A percentile compares a stretch with the other conserved stretches of the same genome.
These are phyloP conservation scores for Amphimedon queenslandica DNA, from an alignment of 37 sponge, comb jelly and placozoan genomes.

Conservation along the genomic window DNA sequence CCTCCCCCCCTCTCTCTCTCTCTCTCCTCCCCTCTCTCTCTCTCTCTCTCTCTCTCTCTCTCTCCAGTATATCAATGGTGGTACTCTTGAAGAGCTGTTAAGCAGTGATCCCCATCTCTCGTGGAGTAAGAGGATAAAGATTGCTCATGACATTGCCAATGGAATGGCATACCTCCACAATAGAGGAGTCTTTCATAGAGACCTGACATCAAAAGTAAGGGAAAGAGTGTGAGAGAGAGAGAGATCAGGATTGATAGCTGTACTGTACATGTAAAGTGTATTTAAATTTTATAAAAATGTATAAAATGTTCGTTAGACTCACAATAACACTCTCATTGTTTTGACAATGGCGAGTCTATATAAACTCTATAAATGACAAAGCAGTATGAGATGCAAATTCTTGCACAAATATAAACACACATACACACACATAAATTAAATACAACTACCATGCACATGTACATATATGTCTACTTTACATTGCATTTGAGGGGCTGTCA, in stretches of 20 bases:
- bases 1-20: not conserved
- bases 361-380: no score
- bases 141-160: conserved; percentile 68
- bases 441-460: no score
- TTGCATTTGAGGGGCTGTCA: no score
- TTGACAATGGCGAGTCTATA: no score
- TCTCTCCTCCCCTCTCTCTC: not conserved
- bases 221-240: no score
- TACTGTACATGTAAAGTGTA: no score
- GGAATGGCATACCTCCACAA: conserved; percentile 91
- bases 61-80: conserved; percentile 85
- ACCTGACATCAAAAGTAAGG: conserved; percentile 76
- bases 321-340: not conserved
- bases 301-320: not conserved
- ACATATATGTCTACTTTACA: no score
- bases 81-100: conserved; percentile 75
- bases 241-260: no score
- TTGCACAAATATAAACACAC: conserved; percentile 1
- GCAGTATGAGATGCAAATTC: no score
- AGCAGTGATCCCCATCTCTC: conserved; percentile 30
- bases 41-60: conserved; percentile 13
- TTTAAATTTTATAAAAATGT: not conserved
- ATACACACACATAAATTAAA: conserved; percentile 3
- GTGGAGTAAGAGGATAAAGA: conserved; percentile 63
- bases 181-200: conserved; percentile 76